Evolutionary conservation across 2,797 vertebrate species (phyloP).

Genomic region (Peromyscus nudipes): DNA sequence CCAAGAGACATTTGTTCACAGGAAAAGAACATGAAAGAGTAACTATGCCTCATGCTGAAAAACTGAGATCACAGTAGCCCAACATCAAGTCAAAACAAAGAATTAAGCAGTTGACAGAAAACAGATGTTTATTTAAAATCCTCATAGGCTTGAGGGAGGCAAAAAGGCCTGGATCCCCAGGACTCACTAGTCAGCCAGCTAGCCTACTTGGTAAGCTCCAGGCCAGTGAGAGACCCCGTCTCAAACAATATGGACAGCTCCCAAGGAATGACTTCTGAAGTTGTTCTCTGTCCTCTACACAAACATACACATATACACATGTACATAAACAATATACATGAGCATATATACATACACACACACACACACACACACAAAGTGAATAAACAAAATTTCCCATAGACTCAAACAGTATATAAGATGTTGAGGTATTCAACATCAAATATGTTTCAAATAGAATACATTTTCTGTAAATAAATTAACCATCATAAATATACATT

Average conservation of each 20-base stretch:
- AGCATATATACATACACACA: too few relatives aligned
- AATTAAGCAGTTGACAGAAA: neutral
- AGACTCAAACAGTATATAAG: neutral
- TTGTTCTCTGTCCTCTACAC: neutral
- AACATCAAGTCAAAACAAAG: slow-evolving; percentile 22
- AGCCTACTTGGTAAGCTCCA: neutral
- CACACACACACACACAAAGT: neutral
- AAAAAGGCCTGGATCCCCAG: neutral
- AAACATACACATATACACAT: neutral
- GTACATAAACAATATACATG: neutral
- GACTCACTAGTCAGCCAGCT: neutral
- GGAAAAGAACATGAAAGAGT: neutral
- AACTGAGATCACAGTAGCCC: neutral
- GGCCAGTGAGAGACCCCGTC: neutral
- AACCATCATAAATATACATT: neutral
- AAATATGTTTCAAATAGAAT: slow-evolving; percentile 45
- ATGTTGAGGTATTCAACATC: neutral
- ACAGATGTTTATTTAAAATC: slow-evolving; percentile 3
- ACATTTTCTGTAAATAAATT: slow-evolving; percentile 71
- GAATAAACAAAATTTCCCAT: neutral
- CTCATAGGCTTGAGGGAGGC: neutral
- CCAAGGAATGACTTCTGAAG: neutral
- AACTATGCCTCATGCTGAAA: neutral
- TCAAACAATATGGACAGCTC: neutral
- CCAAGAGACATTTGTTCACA: slow-evolving; percentile 5